These are phyloP conservation scores for Gnathonemus longibarbis DNA, from an alignment of 2,113 vertebrate genomes.

Conservation along the genomic window DNA sequence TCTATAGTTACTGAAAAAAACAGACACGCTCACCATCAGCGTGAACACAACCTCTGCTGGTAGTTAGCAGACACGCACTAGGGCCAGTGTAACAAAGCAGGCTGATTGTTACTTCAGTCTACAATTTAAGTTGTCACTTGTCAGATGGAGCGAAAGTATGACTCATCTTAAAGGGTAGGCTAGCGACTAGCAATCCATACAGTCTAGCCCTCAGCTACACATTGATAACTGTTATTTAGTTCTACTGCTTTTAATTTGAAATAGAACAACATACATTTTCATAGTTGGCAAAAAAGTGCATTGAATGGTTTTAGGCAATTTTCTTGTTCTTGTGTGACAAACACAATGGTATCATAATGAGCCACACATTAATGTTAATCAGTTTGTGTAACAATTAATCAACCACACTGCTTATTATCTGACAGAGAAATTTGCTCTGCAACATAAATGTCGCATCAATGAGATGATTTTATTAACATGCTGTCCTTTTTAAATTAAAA, in stretches of 20 bases:
- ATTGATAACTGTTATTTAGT: neutral
- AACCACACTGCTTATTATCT: neutral
- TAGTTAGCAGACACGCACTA: neutral
- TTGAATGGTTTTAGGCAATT: neutral
- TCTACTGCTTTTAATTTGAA: neutral
- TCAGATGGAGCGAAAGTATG: neutral
- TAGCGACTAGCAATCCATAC: neutral
- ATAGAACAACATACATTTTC: neutral
- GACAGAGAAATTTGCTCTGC: constrained; percentile 1
- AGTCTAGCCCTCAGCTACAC: neutral
- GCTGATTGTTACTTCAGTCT: neutral
- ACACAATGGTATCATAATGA: neutral
- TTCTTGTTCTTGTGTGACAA: neutral
- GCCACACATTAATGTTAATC: neutral
- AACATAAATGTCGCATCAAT: neutral
- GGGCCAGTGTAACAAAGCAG: neutral
- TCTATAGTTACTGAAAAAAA: neutral
- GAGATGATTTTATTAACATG: neutral
- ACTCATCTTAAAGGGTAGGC: neutral
- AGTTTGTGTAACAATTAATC: constrained; percentile 7
- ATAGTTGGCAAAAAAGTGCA: neutral
- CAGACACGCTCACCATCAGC: neutral
- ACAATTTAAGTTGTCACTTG: neutral
- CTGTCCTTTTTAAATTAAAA: neutral
- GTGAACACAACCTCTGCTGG: neutral